Base-by-base conservation (phyloP, 2,797 vertebrate genomes). In the Gambusia yucatana region DNA sequence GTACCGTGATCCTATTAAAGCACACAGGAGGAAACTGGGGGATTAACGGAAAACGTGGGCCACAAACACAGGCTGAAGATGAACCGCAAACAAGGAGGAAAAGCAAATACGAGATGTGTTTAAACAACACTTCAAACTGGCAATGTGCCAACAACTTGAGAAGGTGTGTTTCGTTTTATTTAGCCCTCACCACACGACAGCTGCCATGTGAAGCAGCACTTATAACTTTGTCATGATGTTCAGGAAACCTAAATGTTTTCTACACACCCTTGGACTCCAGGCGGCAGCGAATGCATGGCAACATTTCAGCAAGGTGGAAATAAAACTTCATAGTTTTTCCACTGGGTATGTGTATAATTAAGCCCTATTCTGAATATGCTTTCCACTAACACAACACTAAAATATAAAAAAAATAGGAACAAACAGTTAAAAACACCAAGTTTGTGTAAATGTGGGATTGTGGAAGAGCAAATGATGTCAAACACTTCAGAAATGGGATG, bases 1-100 rank as follows among this genome's bases (percentile, higher is more conserved):
- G 83, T n/a, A 50, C 71, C 81, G 78, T 73, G 74, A 83, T 22
- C 59, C 76, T 84, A 86, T 84, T 88, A 79, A 76, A 86, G 84
- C 52, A 65, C 69, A 78, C 76, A 76, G 25, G 43, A n/a, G 44
- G 78, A 71, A 48, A 55, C 28, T 33, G 33, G 13, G 39, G 72
- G 8, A 75, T 17, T 17, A 65, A 73, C 1, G 11, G 33, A 52
- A 16, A 30, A 76, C 57, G 33, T 57, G 2, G 65, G 61, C 41
- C n/a, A 67, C 6, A 79, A 59, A 81, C 22, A 6, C 1, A 82
- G 57, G 25, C 10, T 72, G 65, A 13, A 25, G 30, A 44, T 77
- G 22, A 84, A 74, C 75, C 1, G 77, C 65, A 76, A n/a, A 52
- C 50, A 52, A 25, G 48, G 8, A 52, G 22, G 20, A 52, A 80